These are phyloP conservation scores for Strix aluco DNA, from an alignment of 2,113 vertebrate genomes.

Conservation along the genomic window DNA sequence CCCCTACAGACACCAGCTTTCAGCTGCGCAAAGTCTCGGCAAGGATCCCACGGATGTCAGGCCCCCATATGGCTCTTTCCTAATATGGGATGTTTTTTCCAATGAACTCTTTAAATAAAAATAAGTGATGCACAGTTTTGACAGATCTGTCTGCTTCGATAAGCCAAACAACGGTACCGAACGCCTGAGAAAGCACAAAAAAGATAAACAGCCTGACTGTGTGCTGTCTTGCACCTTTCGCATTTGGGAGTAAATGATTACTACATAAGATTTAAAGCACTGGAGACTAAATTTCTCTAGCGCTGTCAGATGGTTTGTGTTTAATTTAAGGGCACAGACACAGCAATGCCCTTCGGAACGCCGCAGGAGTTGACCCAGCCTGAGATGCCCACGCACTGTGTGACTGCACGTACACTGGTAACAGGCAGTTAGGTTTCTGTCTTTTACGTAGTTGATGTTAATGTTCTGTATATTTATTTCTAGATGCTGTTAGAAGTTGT, in stretches of 20 bases:
- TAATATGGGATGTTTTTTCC: neutral
- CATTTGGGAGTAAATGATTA: neutral
- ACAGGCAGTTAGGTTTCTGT: neutral
- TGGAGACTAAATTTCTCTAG: neutral
- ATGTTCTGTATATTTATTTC: neutral
- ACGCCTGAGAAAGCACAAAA: neutral
- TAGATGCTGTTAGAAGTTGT: slow-evolving; percentile 83
- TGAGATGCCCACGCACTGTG: neutral
- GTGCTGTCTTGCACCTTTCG: neutral
- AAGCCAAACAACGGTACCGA: neutral
- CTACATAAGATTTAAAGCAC: neutral
- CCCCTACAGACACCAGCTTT: neutral
- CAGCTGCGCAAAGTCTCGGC: neutral
- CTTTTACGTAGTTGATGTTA: neutral
- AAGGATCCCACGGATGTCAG: neutral
- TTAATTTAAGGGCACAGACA: neutral
- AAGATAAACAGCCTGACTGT: neutral
- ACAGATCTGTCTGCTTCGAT: neutral
- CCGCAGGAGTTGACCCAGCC: neutral
- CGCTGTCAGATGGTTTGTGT: no score
- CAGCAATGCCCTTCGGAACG: neutral
- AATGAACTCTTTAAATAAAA: neutral
- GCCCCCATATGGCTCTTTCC: neutral
- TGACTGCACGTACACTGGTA: neutral
- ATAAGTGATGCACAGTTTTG: neutral